A percentile compares a stretch with the other conserved stretches of the same genome.
Evolutionary conservation across 2,888 invertebrate species (phyloP).

Genomic region (Ecliptopera silaceata): DNA sequence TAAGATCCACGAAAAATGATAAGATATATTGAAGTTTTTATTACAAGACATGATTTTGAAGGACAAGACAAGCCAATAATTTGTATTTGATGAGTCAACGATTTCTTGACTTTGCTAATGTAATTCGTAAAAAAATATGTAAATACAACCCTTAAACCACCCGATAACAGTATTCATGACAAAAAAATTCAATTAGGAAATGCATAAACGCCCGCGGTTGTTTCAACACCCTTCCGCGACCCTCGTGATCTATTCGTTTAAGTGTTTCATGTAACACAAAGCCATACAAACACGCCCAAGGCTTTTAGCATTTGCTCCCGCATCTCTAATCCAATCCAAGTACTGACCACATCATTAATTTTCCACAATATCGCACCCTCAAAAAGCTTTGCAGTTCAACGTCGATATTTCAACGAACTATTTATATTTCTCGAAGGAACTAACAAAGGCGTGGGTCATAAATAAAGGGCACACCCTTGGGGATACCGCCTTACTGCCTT

Average conservation of each 20-base stretch:
- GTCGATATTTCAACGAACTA: conserved; percentile 79
- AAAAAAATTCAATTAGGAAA: conserved; percentile 52
- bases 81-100: not conserved
- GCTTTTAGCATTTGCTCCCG: conserved; percentile 72
- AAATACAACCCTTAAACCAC: conserved; percentile 26
- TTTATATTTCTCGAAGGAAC: conserved; percentile 76
- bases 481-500: conserved; percentile 75
- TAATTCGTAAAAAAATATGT: conserved; percentile 2
- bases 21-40: conserved; percentile 9
- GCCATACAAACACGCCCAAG: conserved; percentile 67
- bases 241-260: conserved; percentile 58
- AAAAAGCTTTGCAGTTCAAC: conserved; percentile 65
- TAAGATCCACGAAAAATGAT: conserved; percentile 35
- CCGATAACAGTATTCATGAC: conserved; percentile 40
- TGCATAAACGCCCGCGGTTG: conserved; percentile 46
- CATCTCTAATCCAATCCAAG: conserved; percentile 75
- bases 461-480: conserved; percentile 75
- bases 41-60: not conserved
- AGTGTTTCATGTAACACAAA: conserved; percentile 75
- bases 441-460: conserved; percentile 76
- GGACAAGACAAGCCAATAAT: not conserved
- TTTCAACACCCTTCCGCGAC: conserved; percentile 44
- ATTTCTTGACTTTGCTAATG: not conserved
- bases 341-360: conserved; percentile 82
- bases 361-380: conserved; percentile 77